Base-by-base conservation (phyloP, 2,888 invertebrate genomes). In the Ectemnius continuus region DNA sequence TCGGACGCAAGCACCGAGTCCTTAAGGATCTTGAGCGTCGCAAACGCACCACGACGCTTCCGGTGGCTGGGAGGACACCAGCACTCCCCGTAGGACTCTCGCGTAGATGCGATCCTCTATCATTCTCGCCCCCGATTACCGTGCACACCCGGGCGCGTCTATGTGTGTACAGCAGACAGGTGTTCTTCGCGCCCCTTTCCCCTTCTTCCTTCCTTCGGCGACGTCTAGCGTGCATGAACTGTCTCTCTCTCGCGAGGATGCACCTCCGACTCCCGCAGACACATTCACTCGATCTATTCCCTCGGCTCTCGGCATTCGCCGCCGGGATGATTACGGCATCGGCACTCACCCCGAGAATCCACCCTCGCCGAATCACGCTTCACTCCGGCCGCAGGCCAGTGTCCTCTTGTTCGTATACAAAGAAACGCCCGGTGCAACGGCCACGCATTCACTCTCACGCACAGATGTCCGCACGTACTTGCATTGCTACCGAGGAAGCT, bases 401-500 rank as follows among this genome's bases (percentile, higher is more conserved):
- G 68, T 80, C 72, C 68, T 75, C 74, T 72, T 73, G 64, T 73
- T 76, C 75, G 64, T 76, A 36, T 36, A 36, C 36, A 74, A 78
- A 74, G 80, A 73, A 82, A 80, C 79, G 81, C 81, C 81, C 79
- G 79, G 73, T 76, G 67, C 64, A 61, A 79, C 81, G 77, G 73
- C 79, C 81, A 82, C 81, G 81, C 77, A 75, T 74, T 65, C 81
- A 77, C 76, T 73, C 70, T 73, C 76, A 71, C 80, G 81, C 81
- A 81, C 81, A 79, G 79, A 72, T 76, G 74, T 74, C 70, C 70
- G 67, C 70, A 71, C 70, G 79, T 74, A 82, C 72, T 75, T 36
- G 36, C 70, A 11, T 4, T 52, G 14, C 56, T 70, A 64, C 58
- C 65, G 65, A 67, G 71, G 70, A 73, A 71, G 70, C 23, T 70